Evolutionary conservation across 2,888 invertebrate genomes (phyloP).

Genomic region (Ganaspis brasiliensis): DNA sequence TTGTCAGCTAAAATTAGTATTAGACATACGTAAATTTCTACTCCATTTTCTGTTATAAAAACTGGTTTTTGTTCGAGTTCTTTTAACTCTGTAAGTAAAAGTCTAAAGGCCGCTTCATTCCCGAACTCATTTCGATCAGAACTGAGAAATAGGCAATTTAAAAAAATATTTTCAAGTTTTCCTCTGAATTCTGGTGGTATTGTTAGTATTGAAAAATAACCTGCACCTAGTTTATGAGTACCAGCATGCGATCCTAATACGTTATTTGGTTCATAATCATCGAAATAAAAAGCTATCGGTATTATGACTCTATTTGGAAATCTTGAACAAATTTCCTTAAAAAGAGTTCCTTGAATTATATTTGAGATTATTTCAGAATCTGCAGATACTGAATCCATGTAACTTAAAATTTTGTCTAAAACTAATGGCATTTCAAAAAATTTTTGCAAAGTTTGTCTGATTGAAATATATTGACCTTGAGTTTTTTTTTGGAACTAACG

Average conservation of each 20-base stretch:
- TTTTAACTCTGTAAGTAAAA: slow-evolving; percentile 40
- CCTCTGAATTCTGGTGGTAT: slow-evolving; percentile 53
- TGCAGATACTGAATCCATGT: background rate
- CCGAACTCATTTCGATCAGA: slow-evolving; percentile 48
- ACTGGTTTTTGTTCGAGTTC: background rate
- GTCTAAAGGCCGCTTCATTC: slow-evolving; percentile 48
- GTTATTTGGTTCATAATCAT: slow-evolving; percentile 59
- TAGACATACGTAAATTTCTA: slow-evolving; percentile 49
- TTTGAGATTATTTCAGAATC: slow-evolving; percentile 43
- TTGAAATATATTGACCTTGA: slow-evolving; percentile 45
- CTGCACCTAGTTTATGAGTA: slow-evolving; percentile 56
- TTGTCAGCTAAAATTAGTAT: slow-evolving; percentile 54
- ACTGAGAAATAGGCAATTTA: slow-evolving; percentile 50
- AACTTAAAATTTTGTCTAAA: background rate
- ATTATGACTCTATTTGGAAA: slow-evolving; percentile 35
- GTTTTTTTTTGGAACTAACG: slow-evolving; percentile 17
- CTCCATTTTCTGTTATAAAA: slow-evolving; percentile 6
- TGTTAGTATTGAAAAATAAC: slow-evolving; percentile 50
- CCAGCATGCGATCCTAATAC: slow-evolving; percentile 55
- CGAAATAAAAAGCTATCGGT: slow-evolving; percentile 49
- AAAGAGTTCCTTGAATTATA: slow-evolving; percentile 46
- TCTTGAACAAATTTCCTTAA: slow-evolving; percentile 30
- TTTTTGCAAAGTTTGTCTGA: slow-evolving; percentile 39
- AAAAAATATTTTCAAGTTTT: slow-evolving; percentile 52
- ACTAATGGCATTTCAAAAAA: slow-evolving; percentile 33